Base-by-base conservation (phyloP, 2,113 vertebrate genomes). In the Catharus fuscescens region DNA sequence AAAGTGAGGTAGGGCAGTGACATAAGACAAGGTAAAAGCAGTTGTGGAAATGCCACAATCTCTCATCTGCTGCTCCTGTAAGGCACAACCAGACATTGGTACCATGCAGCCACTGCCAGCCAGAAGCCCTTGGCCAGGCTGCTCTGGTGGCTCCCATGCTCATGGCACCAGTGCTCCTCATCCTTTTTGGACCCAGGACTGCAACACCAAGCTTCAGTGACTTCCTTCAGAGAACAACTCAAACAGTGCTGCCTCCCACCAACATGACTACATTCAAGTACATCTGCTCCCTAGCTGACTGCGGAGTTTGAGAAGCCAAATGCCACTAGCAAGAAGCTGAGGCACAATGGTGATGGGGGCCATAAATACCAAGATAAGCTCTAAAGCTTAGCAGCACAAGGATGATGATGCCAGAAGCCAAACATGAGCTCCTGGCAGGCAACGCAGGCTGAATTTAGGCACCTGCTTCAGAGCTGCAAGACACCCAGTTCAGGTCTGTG, bases 291-390 rank as follows among this genome's bases (percentile, higher is more conserved):
- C 23, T 7, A 6, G 8, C 23, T 42, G 61, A 40, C 42, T 44
- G 17, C 16, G 47, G 45, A 64, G 12, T 34, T 29, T 7, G 5
- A 36, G 44, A 85, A 74, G 28, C 16, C 53, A 74, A 71, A 69
- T 73, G 48, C 31, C 57, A 53, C 48, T 5, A 40, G 9, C 29
- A 53, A 65, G 18, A n/a, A 52, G 32, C 31, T 72, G 66, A 69
- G 18, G 26, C 34, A 76, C 25, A 44, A 44, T 7, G 17, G 40
- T 24, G 53, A 76, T 48, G 40, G 84, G 81, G 32, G 80, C 31
- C 53, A 66, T 74, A 91, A 92, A 95, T 74, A 91, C 70, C 65
- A 86, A 90, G 71, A 48, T 32, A 60, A 90, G 34, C 45, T 54
- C 61, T 44, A 44, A 28, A 87, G 60, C 29, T 65, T 52, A 77